Percentiles rank a stretch among this genome's conserved stretches.
Evolutionary conservation across 2,113 vertebrate genomes (phyloP).

Genomic region (Bubo blakistoni): DNA sequence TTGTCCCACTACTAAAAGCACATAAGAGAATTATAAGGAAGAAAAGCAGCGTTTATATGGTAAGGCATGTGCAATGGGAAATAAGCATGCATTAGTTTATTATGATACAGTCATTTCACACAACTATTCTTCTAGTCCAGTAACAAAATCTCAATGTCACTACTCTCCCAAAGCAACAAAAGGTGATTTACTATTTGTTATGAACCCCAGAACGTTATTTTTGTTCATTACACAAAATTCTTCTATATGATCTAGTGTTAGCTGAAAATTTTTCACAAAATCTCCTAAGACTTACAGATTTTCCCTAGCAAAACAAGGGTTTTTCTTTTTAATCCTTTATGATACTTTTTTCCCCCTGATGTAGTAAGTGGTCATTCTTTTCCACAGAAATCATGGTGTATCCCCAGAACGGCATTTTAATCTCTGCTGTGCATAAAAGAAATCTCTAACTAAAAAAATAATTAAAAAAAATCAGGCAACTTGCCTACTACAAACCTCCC

Average conservation of each 20-base stretch:
- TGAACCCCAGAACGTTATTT: background rate
- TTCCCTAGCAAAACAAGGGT: background rate
- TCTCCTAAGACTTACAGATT: rapidly evolving
- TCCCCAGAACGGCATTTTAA: background rate
- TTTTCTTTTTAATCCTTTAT: background rate
- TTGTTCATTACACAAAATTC: background rate
- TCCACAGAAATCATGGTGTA: background rate
- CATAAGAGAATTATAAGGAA: background rate
- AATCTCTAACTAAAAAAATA: background rate
- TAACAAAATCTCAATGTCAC: background rate
- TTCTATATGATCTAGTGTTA: background rate
- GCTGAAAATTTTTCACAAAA: background rate
- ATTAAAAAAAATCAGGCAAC: rapidly evolving
- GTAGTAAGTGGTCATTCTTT: background rate
- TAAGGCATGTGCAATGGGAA: background rate
- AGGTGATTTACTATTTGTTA: background rate
- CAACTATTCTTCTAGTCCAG: background rate
- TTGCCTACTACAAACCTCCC: background rate
- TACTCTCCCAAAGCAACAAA: background rate
- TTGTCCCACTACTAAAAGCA: background rate
- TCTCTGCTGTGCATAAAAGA: background rate
- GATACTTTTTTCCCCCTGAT: too few species aligned
- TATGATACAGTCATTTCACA: background rate
- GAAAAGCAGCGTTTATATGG: background rate
- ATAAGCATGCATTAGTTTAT: background rate